phyloP scores from a whole-genome alignment of 2,888 invertebrate genomes.

The Andrena chrysosceles region DNA sequence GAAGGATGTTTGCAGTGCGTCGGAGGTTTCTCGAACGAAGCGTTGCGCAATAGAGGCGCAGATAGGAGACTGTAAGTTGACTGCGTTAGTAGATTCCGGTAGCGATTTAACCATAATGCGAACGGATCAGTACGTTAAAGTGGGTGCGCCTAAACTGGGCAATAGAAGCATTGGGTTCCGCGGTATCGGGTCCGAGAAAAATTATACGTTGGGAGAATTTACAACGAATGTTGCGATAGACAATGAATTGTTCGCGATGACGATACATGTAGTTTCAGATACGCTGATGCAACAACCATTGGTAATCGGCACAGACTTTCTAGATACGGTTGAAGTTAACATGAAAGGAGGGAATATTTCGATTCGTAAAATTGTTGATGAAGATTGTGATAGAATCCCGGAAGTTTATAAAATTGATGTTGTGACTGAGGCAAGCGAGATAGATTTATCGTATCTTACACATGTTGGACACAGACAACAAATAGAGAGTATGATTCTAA shows the following conservation, averaged over 20 bases:
- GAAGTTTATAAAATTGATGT: slow-evolving; percentile 4
- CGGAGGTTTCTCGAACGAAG: background rate
- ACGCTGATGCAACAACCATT: slow-evolving; percentile 7
- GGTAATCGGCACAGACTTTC: slow-evolving; percentile 30
- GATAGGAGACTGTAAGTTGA: background rate
- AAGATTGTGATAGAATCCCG: background rate
- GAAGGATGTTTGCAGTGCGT: slow-evolving; percentile 2
- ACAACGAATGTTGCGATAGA: background rate
- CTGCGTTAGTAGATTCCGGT: slow-evolving; percentile 24
- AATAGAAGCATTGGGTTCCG: background rate
- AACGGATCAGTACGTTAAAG: background rate
- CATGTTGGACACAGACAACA: background rate
- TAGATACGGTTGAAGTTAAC: slow-evolving; percentile 10
- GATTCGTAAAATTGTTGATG: background rate
- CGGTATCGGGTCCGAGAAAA: slow-evolving; percentile 5
- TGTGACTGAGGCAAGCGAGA: background rate
- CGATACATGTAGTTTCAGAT: slow-evolving; percentile 19
- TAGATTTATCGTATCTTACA: slow-evolving; percentile 5
- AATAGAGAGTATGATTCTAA: background rate
- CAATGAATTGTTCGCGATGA: background rate
- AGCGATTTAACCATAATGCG: slow-evolving; percentile 29
- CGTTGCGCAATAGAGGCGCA: slow-evolving; percentile 1
- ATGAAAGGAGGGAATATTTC: background rate
- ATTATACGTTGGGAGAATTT: background rate
- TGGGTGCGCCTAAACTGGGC: slow-evolving; percentile 5